Evolutionary conservation across 2,888 invertebrate species (phyloP), one percentile per base, ranked within the genome.

Genomic region (Colostygia pectinataria): DNA sequence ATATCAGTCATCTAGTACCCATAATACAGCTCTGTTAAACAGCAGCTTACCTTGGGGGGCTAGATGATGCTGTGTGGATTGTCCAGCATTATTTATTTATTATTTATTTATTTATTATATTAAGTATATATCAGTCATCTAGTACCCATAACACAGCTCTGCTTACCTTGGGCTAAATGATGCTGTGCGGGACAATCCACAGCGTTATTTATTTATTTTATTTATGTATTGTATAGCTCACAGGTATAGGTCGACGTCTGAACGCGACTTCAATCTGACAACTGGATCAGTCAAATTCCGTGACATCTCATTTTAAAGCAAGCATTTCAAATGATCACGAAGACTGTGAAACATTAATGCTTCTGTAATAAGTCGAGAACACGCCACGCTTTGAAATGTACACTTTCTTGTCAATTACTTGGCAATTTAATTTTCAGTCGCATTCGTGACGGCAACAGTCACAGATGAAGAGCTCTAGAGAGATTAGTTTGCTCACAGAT

Each of bases 341-440:
- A 33, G 32, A 6, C 37, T 27, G 9, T 33, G 15, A 39, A 29
- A 49, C 27, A 38, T 39, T 43, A 29, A 49, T 33, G 32, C 10
- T 12, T 5, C 20, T 29, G 18, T 45, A 49, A 53, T 46, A 41
- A 52, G 49, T 38, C 27, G 27, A 7, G 25, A 37, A 34, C 49
- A 50, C 47, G 46, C 52, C 47, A 42, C 54, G 49, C 48, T 70
- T 63, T 56, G 55, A 63, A 67, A 71, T 62, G 65, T 63, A 68
- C 68, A 67, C 69, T 71, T 73, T 58, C 59, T 61, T 63, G 71
- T 77, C 77, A 78, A 78, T 80, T 79, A 78, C 65, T 63, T 58
- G 65, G 65, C 68, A 75, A 79, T 80, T 78, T 76, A 76, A 80
- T 77, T 80, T 77, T 67, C 74, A 71, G 74, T 71, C 54, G 57